Conservation (phyloP, 2,113 vertebrate species). For the Irena cyanogastra region DNA sequence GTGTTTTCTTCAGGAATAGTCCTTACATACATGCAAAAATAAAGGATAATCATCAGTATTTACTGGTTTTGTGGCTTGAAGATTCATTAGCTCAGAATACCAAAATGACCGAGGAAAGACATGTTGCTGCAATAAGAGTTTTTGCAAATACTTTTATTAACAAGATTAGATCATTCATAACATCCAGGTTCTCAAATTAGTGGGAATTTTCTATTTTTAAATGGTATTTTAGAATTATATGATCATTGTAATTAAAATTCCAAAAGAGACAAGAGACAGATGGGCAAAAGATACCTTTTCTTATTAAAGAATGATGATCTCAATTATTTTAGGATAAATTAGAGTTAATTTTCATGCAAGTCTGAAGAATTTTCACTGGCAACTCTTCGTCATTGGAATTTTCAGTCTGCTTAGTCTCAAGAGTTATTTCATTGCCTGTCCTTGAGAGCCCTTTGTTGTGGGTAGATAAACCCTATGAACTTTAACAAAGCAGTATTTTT, state of each 20-base stretch:
- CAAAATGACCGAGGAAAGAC: background rate
- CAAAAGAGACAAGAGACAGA: background rate
- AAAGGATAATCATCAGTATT: background rate
- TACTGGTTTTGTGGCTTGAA: background rate
- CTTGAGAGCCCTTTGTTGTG: background rate
- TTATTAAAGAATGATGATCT: background rate
- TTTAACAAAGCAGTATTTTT: background rate
- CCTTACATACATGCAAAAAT: background rate
- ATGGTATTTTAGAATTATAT: background rate
- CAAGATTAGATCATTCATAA: background rate
- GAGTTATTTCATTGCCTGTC: background rate
- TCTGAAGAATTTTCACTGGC: background rate
- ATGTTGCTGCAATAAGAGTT: background rate
- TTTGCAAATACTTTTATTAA: background rate
- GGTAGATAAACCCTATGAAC: background rate
- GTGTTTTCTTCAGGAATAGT: background rate
- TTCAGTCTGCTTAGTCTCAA: background rate
- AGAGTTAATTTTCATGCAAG: background rate
- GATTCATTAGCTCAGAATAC: background rate
- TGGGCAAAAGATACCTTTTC: background rate
- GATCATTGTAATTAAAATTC: background rate
- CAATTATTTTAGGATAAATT: background rate
- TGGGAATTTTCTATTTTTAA: background rate
- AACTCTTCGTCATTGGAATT: background rate
- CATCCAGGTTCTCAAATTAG: background rate